phyloP scores from a whole-genome alignment of 2,797 vertebrate species.

The Diplodus sargus region DNA sequence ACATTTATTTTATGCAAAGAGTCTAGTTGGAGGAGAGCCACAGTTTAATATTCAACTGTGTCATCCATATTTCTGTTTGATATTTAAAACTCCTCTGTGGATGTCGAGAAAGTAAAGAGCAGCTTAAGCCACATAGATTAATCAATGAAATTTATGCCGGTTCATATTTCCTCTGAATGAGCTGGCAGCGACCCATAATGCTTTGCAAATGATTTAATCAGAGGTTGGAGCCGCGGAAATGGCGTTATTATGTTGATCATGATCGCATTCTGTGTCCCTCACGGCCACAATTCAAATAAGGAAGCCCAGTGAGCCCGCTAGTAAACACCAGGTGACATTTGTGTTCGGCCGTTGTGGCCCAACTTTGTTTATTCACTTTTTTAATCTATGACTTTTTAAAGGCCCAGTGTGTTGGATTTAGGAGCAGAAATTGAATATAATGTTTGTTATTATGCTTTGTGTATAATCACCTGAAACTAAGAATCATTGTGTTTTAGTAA shows the following conservation, averaged over 20 bases:
- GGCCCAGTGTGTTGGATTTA: no score
- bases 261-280: constrained; percentile 50
- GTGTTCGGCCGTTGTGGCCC: background rate
- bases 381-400: background rate
- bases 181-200: constrained; percentile 56
- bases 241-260: constrained; percentile 61
- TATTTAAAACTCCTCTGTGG: constrained; percentile 69
- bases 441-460: no score
- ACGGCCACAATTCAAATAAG: constrained; percentile 43
- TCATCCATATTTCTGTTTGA: constrained; percentile 78
- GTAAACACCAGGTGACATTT: constrained; percentile 38
- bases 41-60: constrained; percentile 66
- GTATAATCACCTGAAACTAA: no score
- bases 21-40: constrained; percentile 52
- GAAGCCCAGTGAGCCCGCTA: constrained; percentile 9
- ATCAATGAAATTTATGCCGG: constrained; percentile 64
- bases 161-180: constrained; percentile 58
- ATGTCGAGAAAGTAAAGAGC: constrained; percentile 67
- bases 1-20: constrained; percentile 64
- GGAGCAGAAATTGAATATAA: no score
- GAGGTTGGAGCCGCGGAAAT: constrained; percentile 46
- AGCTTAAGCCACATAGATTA: constrained; percentile 69
- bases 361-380: background rate
- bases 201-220: constrained; percentile 66
- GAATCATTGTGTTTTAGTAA: no score